Base-by-base conservation (phyloP, 1,140 invertebrate species). In the Calliopsis andreniformis region DNA sequence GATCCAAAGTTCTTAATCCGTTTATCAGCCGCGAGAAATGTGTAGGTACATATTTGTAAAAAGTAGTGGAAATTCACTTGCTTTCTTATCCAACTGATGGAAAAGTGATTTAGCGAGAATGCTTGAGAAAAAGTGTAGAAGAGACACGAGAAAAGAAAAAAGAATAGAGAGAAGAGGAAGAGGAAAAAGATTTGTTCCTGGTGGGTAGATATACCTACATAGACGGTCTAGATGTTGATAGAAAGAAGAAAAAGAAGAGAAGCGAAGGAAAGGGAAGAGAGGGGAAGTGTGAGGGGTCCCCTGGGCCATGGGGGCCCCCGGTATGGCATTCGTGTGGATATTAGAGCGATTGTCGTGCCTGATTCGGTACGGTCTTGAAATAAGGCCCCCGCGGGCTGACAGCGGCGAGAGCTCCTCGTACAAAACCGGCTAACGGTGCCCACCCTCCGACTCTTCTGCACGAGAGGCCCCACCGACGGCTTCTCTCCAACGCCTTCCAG, bases 291-390 rank as follows among this genome's bases (percentile, higher is more conserved):
- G 28, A 39, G 51, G 47, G 67, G 51, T 45, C 77, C 45, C 72
- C 71, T 71, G 78, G 67, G 64, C 59, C 63, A 79, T 68, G 75
- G 68, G 58, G 78, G 75, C 66, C 73, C 51, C 82, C 66, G 80
- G 80, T 80, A 80, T 66, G 61, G 77, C 80, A 84, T 86, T 86
- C 83, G 86, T 88, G 86, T 86, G 88, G 83, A 89, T 89, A 90
- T 90, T 89, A 88, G 87, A 87, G 82, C 87, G 84, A 90, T 91
- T 87, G 89, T 88, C 89, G 87, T 90, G 86, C 81, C 89, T 85
- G 86, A 90, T 91, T 89, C 80, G 87, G 78, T 76, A 87, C 86
- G 88, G 87, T 89, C 85, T 85, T 84, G 84, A 88, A 88, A 89
- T 89, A 88, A 89, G 83, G 86, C 83, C 85, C 84, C 86, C 79